These are phyloP conservation scores for Axis porcinus DNA, from an alignment of 2,113 vertebrate genomes.

Conservation along the genomic window DNA sequence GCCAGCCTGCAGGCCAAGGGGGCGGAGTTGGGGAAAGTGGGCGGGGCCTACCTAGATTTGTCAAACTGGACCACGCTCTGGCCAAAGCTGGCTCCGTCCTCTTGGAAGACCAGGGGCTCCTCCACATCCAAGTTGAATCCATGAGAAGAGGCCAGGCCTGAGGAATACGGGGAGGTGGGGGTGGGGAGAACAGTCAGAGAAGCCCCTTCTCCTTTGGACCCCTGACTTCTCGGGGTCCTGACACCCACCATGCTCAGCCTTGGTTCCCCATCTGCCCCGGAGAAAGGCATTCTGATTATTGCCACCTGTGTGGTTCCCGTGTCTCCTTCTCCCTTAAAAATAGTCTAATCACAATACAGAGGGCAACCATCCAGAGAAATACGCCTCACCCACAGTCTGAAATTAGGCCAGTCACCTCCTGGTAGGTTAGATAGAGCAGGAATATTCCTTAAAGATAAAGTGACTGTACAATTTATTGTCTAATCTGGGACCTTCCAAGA, in stretches of 20 bases:
- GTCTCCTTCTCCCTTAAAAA: background rate
- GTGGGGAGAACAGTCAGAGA: background rate
- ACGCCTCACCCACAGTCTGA: background rate
- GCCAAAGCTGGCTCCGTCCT: constrained; percentile 59
- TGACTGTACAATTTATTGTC: background rate
- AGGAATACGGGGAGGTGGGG: background rate
- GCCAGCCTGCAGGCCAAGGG: background rate
- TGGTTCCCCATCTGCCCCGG: background rate
- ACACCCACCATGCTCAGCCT: background rate
- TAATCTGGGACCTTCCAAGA: background rate
- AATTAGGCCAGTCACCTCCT: background rate
- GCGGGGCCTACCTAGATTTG: constrained; percentile 19
- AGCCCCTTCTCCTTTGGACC: background rate
- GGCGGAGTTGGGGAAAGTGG: background rate
- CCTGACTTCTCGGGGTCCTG: background rate
- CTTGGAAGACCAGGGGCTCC: constrained; percentile 54
- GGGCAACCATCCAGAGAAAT: background rate
- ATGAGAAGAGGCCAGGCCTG: constrained; percentile 50
- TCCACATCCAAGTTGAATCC: constrained; percentile 75
- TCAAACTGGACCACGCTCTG: constrained; percentile 66
- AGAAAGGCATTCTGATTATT: background rate
- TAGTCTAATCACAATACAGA: background rate
- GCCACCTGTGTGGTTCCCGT: background rate
- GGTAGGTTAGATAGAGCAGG: background rate
- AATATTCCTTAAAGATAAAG: background rate